Evolutionary conservation across 2,797 vertebrate genomes (phyloP).

Genomic region (Phataginus tricuspis): DNA sequence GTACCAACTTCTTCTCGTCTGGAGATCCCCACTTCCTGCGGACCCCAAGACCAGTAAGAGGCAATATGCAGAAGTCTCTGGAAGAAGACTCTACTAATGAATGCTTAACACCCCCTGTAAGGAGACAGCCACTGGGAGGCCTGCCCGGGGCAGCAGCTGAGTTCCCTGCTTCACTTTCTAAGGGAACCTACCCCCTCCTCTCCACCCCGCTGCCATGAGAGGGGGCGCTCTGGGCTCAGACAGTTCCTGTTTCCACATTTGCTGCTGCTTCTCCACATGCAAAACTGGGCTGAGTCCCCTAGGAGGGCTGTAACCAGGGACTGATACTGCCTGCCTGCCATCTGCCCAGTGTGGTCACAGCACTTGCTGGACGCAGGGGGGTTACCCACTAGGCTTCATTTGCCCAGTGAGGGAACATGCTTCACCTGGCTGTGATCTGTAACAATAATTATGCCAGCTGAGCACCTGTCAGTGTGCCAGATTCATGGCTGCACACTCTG

Average conservation of each 20-base stretch:
- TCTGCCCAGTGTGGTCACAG: no score
- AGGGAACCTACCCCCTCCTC: neutral
- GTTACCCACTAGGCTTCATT: neutral
- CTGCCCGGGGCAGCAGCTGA: neutral
- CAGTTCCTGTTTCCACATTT: conserved; percentile 30
- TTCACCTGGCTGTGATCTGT: neutral
- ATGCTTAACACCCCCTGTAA: neutral
- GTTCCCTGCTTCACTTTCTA: neutral
- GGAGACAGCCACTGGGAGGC: neutral
- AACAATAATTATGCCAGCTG: no score
- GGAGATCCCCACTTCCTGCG: neutral
- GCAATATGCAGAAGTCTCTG: conserved; percentile 3
- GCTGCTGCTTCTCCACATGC: neutral
- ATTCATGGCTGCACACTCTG: neutral
- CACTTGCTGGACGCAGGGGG: neutral
- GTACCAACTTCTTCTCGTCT: neutral
- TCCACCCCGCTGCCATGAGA: no score
- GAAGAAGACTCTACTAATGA: neutral
- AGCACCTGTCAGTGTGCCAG: neutral
- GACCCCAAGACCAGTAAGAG: neutral
- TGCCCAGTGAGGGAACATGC: neutral
- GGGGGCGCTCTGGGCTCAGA: neutral
- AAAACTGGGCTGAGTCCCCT: neutral
- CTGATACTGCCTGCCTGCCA: neutral
- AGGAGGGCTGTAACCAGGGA: neutral